phyloP scores from a whole-genome alignment of 2,113 vertebrate species.

The Rutilus rutilus region DNA sequence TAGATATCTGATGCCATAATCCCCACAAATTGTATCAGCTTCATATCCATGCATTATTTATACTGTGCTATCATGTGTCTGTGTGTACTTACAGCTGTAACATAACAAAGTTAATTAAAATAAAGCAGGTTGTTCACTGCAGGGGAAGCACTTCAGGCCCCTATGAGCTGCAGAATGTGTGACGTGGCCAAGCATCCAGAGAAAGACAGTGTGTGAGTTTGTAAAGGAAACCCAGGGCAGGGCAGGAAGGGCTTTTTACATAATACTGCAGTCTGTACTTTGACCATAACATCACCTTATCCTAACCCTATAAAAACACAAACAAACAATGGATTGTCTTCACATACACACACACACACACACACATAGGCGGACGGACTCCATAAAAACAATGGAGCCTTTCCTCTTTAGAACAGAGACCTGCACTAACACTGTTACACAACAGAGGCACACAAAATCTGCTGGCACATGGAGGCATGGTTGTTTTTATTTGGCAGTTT shows the following conservation, averaged over 20 bases:
- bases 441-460: constrained; percentile 24
- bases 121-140: no score
- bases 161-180: background rate
- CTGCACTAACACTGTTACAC: background rate
- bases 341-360: constrained; percentile 2
- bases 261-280: constrained; percentile 49
- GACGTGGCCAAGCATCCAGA: background rate
- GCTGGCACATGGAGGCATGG: background rate
- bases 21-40: no score
- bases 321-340: constrained; percentile 28
- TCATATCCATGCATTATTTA: no score
- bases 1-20: background rate
- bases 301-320: constrained; percentile 65
- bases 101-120: no score
- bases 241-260: constrained; percentile 44
- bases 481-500: background rate
- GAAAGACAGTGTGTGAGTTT: constrained; percentile 31
- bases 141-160: background rate
- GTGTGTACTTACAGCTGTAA: no score
- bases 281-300: constrained; percentile 72
- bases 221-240: constrained; percentile 29
- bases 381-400: constrained; percentile 71
- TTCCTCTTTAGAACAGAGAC: constrained; percentile 66
- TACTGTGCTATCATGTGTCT: no score
- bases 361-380: background rate